phyloP scores from a whole-genome alignment of 2,113 vertebrate species.

The Pitta sordida region DNA sequence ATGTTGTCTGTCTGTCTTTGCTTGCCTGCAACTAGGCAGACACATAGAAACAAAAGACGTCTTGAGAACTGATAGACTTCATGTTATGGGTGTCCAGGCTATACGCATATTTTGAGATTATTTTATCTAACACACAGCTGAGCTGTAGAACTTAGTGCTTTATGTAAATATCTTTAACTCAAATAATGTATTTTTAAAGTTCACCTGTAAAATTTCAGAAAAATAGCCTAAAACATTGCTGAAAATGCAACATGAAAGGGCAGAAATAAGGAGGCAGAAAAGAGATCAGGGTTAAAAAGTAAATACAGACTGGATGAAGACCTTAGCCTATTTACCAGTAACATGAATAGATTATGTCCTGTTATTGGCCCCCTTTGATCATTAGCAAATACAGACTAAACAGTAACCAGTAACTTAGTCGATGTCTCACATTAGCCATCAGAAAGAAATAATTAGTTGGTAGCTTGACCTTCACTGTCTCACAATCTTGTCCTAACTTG shows the following conservation, averaged over 20 bases:
- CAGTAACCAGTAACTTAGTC: neutral
- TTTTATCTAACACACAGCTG: neutral
- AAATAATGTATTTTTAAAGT: neutral
- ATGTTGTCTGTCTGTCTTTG: neutral
- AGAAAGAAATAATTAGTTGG: neutral
- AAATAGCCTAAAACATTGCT: neutral
- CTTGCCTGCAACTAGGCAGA: neutral
- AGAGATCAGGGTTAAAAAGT: neutral
- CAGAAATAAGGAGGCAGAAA: neutral
- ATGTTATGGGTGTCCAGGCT: neutral
- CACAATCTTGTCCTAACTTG: neutral
- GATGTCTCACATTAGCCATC: neutral
- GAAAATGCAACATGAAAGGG: neutral
- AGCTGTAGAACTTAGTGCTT: neutral
- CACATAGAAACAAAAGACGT: neutral
- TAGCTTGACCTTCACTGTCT: neutral
- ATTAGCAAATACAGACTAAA: neutral
- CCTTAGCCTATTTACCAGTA: neutral
- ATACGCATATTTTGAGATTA: neutral
- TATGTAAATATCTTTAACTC: neutral
- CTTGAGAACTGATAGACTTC: neutral
- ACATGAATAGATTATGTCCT: neutral
- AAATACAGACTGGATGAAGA: neutral
- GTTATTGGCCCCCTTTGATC: neutral
- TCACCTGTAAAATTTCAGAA: neutral